A percentile compares a stretch with the other conserved stretches of the same genome.
These are phyloP conservation scores for Philaethria dido DNA, from an alignment of 2,888 invertebrate genomes.

Conservation along the genomic window DNA sequence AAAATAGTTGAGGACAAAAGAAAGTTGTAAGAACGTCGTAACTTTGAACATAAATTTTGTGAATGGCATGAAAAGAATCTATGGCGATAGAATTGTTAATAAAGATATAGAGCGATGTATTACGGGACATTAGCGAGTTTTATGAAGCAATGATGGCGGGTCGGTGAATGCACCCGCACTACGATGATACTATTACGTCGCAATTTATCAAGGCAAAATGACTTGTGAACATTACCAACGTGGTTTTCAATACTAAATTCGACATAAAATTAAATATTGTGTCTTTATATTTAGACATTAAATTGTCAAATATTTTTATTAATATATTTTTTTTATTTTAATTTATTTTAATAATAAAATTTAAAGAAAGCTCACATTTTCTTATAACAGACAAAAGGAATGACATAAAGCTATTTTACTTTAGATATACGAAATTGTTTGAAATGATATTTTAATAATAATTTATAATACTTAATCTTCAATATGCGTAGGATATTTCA, in stretches of 20 bases:
- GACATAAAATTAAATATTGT: neutral
- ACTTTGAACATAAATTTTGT: conserved; percentile 77
- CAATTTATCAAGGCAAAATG: conserved; percentile 58
- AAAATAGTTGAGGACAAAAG: conserved; percentile 79
- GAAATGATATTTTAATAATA: neutral
- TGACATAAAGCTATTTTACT: no score
- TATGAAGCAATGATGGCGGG: conserved; percentile 67
- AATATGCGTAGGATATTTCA: conserved; percentile 13
- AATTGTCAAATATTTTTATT: neutral
- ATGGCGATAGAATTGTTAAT: conserved; percentile 80
- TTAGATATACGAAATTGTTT: neutral
- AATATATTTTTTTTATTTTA: neutral
- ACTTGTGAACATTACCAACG: conserved; percentile 24
- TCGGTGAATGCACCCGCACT: conserved; percentile 69
- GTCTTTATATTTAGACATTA: neutral
- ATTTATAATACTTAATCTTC: neutral
- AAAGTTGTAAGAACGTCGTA: conserved; percentile 79
- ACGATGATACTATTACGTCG: conserved; percentile 50
- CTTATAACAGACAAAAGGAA: no score
- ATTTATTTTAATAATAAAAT: neutral
- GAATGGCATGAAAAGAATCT: conserved; percentile 75
- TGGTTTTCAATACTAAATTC: neutral
- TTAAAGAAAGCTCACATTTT: neutral
- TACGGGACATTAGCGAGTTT: conserved; percentile 78
- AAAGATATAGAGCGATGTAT: conserved; percentile 81